A percentile compares a stretch with the other conserved stretches of the same genome.
These are phyloP conservation scores for Zaprionus lineosus DNA, from an alignment of 2,888 invertebrate species.

Conservation along the genomic window DNA sequence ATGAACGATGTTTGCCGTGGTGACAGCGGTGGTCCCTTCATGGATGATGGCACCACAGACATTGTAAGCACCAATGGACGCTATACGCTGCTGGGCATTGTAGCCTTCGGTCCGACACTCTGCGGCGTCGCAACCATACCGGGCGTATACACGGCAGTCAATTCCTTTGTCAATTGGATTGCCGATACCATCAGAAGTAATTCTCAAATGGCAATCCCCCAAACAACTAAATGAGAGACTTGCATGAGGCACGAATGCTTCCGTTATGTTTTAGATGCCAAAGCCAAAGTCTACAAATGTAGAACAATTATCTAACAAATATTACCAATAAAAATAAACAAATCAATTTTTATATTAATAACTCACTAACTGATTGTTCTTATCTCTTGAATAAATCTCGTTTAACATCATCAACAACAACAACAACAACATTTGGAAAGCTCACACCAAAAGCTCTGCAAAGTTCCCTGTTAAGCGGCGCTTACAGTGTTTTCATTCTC, in stretches of 20 bases:
- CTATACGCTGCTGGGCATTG: conserved; percentile 76
- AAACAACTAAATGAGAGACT: conserved; percentile 7
- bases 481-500: conserved; percentile 16
- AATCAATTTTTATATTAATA: neutral
- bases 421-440: conserved; percentile 28
- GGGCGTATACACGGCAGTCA: conserved; percentile 83
- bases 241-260: conserved; percentile 9
- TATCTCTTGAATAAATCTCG: no score
- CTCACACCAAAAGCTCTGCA: conserved; percentile 52
- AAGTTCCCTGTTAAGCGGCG: conserved; percentile 35
- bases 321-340: conserved; percentile 12
- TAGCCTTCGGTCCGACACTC: conserved; percentile 81
- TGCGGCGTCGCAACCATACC: conserved; percentile 82
- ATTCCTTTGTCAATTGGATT: conserved; percentile 82
- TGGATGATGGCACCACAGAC: conserved; percentile 76
- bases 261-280: conserved; percentile 56
- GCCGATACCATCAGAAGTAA: conserved; percentile 36
- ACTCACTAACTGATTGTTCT: no score
- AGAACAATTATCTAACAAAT: conserved; percentile 32
- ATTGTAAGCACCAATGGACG: conserved; percentile 55
- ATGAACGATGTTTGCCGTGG: conserved; percentile 83
- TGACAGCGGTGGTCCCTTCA: conserved; percentile 82
- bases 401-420: neutral
- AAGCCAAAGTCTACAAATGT: conserved; percentile 51
- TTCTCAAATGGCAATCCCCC: neutral